phyloP scores from a whole-genome alignment of 2,113 vertebrate genomes.

The Murina feae region DNA sequence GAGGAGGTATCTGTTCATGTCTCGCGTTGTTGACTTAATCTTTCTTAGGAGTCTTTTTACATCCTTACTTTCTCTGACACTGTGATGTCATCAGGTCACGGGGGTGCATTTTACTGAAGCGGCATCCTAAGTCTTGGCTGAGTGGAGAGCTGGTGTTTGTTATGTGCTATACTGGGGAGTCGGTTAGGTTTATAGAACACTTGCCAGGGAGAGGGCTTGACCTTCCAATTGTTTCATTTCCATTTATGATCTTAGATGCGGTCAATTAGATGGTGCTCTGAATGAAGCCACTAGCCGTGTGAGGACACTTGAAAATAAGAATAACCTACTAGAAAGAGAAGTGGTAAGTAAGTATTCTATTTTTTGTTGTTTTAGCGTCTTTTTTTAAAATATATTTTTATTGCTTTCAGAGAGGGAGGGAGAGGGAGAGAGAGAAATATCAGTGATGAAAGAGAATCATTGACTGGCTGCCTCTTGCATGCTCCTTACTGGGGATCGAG shows the following conservation, averaged over 20 bases:
- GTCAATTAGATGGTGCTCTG: conserved; percentile 87
- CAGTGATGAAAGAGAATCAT: not conserved
- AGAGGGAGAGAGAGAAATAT: not conserved
- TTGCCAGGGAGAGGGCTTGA: not conserved
- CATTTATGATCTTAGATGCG: conserved; percentile 83
- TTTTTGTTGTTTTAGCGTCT: not conserved
- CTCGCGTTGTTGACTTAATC: not conserved
- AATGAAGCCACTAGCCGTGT: conserved; percentile 84
- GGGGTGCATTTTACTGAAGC: not conserved
- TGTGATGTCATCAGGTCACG: not conserved
- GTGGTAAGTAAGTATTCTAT: conserved; percentile 82
- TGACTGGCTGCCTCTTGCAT: not conserved
- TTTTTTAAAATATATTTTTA: not conserved
- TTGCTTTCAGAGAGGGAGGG: not conserved
- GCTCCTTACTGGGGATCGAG: not conserved
- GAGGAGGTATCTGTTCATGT: not conserved
- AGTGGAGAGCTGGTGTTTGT: not conserved
- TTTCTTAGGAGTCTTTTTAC: not conserved
- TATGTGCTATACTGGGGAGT: not conserved
- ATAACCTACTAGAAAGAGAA: conserved; percentile 87
- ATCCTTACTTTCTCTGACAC: not conserved
- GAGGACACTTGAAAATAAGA: conserved; percentile 89
- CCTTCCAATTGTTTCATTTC: conserved; percentile 32
- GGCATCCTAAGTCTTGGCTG: not conserved
- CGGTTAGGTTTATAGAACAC: not conserved